Evolutionary conservation across 1,140 invertebrate genomes (phyloP).

Genomic region (Matsumurasca onukii): DNA sequence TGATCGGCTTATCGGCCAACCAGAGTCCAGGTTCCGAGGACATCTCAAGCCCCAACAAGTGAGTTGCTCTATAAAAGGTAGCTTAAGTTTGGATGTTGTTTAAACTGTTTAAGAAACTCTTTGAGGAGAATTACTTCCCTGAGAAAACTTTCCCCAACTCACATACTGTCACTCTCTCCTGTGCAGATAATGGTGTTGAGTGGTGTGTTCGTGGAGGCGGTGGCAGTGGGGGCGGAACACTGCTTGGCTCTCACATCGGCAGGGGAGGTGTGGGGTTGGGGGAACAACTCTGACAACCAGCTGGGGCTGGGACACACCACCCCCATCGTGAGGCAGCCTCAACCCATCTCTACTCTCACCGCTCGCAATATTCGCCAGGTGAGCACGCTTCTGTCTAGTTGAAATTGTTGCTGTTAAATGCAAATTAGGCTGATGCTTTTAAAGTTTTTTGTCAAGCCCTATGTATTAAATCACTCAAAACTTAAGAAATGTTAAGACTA

Average conservation of each 20-base stretch:
- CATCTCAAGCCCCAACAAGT: conserved; percentile 51
- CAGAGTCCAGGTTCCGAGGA: conserved; percentile 49
- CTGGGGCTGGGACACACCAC: conserved; percentile 60
- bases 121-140: no score
- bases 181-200: conserved; percentile 51
- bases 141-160: no score
- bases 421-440: no score
- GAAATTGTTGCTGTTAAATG: no score
- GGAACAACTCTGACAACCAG: conserved; percentile 64
- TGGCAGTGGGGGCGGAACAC: conserved; percentile 64
- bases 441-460: no score
- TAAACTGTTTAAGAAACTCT: no score
- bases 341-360: conserved; percentile 55
- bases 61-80: no score
- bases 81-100: no score
- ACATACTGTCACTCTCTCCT: neutral
- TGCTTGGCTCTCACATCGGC: conserved; percentile 57
- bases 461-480: no score
- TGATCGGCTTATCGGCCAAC: conserved; percentile 60
- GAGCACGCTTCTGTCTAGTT: no score
- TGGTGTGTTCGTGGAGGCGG: conserved; percentile 57
- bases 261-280: conserved; percentile 66
- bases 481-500: no score
- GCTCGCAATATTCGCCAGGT: conserved; percentile 60
- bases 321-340: conserved; percentile 55